Percentiles rank a stretch among this genome's conserved stretches.
Evolutionary conservation across 2,113 vertebrate species (phyloP).

Genomic region (Xenus cinereus): DNA sequence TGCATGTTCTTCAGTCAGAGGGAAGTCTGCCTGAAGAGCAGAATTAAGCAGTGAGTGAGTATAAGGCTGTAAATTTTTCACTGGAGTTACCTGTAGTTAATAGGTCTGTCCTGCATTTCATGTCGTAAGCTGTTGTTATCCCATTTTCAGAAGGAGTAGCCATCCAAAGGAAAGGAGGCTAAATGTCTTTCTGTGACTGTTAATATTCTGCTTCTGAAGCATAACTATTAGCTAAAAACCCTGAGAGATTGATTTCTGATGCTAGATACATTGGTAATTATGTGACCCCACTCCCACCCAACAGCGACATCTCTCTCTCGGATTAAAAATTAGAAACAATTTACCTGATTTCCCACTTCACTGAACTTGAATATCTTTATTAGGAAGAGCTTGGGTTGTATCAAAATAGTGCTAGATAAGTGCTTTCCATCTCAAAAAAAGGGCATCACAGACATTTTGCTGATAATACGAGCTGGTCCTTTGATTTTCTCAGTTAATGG

Average conservation of each 20-base stretch:
- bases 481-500: background rate
- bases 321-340: background rate
- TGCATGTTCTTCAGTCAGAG: background rate
- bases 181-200: background rate
- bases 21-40: background rate
- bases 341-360: background rate
- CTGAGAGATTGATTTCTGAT: background rate
- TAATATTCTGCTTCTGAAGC: background rate
- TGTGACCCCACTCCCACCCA: background rate
- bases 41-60: background rate
- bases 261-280: background rate
- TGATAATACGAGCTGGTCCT: background rate
- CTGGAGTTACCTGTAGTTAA: background rate
- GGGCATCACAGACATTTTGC: background rate
- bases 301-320: background rate
- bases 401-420: background rate
- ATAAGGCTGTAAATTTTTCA: background rate
- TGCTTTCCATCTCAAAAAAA: background rate
- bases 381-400: background rate
- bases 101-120: background rate
- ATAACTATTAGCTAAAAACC: background rate
- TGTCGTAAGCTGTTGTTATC: background rate
- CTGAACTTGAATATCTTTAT: background rate
- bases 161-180: background rate
- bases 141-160: background rate